phyloP scores from a whole-genome alignment of 1,140 invertebrate genomes.

The Drosophila tropicalis region DNA sequence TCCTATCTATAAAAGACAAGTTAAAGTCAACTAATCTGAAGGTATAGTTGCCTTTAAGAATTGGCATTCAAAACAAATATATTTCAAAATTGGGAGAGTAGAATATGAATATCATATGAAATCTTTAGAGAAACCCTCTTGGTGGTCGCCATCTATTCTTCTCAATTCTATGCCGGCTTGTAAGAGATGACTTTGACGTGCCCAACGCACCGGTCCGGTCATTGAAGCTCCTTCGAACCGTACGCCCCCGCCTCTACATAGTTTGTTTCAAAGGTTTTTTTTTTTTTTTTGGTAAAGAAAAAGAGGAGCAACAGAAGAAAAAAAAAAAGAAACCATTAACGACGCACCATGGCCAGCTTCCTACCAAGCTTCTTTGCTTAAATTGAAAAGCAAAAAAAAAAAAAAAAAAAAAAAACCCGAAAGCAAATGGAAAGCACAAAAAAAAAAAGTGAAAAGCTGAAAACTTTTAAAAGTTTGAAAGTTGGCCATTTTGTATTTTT shows the following conservation, averaged over 20 bases:
- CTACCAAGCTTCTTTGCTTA: conserved; percentile 37
- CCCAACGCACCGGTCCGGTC: conserved; percentile 30
- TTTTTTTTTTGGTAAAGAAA: conserved; percentile 21
- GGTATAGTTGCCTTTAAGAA: too few species aligned
- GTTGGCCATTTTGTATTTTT: conserved; percentile 35
- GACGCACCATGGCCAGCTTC: conserved; percentile 60
- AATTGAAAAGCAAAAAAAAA: conserved; percentile 66
- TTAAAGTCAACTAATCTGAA: too few species aligned
- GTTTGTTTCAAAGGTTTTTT: conserved; percentile 79
- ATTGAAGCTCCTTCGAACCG: conserved; percentile 16
- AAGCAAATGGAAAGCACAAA: conserved; percentile 72
- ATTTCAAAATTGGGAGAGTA: too few species aligned
- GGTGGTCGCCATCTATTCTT: not conserved
- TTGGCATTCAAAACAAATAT: too few species aligned
- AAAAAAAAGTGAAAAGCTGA: conserved; percentile 75
- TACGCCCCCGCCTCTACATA: conserved; percentile 44
- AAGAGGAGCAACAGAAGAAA: not conserved
- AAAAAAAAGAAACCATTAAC: conserved; percentile 67
- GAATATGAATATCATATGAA: not conserved
- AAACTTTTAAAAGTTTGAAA: conserved; percentile 78
- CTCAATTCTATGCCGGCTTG: conserved; percentile 9
- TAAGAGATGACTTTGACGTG: conserved; percentile 49
- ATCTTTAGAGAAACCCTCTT: conserved; percentile 20
- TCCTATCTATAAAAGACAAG: too few species aligned
- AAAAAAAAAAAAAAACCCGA: conserved; percentile 31